These are phyloP conservation scores for Taeniopygia guttata DNA, from an alignment of 2,797 vertebrate genomes.

Conservation along the genomic window DNA sequence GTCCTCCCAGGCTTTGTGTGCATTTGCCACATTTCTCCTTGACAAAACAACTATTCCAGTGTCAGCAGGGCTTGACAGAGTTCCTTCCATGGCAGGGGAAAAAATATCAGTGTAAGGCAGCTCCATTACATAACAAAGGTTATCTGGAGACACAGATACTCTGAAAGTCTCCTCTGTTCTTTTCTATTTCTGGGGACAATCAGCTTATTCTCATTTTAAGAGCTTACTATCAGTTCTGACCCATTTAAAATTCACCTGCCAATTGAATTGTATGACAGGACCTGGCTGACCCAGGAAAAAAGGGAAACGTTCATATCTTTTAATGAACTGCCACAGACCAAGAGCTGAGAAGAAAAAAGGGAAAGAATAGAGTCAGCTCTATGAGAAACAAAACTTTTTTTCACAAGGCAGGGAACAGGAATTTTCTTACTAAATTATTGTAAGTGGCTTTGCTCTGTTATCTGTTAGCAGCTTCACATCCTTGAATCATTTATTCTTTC, in stretches of 20 bases:
- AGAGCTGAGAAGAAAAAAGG: background rate
- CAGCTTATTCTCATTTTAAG: conserved; percentile 44
- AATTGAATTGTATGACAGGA: conserved; percentile 6
- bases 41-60: background rate
- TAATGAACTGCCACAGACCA: background rate
- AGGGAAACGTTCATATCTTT: background rate
- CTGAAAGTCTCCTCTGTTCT: conserved; percentile 19
- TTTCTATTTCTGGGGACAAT: conserved; percentile 39
- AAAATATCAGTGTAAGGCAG: background rate
- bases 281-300: conserved; percentile 13
- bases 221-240: conserved; percentile 30
- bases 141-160: background rate
- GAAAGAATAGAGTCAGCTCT: background rate
- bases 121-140: conserved; percentile 48
- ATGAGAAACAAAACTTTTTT: background rate
- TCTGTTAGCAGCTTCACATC: background rate
- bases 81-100: background rate
- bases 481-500: background rate
- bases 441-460: background rate
- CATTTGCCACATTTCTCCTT: background rate
- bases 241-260: conserved; percentile 49
- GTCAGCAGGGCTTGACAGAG: background rate
- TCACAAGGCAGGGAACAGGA: background rate
- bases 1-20: background rate
- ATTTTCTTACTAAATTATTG: background rate